Evolutionary conservation across 2,797 vertebrate genomes (phyloP), one percentile per base, ranked within the genome.

Genomic region (Paratrypauchen microcephalus): DNA sequence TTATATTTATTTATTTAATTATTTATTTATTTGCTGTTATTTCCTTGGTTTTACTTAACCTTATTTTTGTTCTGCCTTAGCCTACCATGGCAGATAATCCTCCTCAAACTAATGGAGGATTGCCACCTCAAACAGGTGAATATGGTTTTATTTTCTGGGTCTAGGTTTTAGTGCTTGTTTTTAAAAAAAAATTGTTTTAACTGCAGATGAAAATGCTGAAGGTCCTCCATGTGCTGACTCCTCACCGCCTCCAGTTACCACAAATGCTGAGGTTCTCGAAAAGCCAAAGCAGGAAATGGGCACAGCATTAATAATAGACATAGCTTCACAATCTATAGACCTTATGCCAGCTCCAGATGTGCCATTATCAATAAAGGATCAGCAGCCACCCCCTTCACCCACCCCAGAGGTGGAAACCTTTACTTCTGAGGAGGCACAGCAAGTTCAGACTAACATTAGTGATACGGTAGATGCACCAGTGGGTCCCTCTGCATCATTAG

Each of bases 51-150:
- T 62, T 45, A 15, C 23, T 45, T 45, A 48, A 5, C 0, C 61
- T 65, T 48, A 18, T 41, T 24, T 2, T 39, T 6, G 15, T 15
- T 30, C 74, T 5, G 69, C 63, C 52, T 3, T 52, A 94, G 93
- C 77, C 84, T 62, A 76, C 82, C 74, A 64, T 66, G 57, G 71
- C 73, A 13, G 97, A 96, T 86, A 89, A 92, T 89, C 89, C 93
- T 74, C 91, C 93, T 72, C 96, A 97, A 81, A 95, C 95, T 54
- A 99, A 98, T 0, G 97, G 97, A 81, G 97, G 64, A 72, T n/a
- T 89, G 65, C 75, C 73, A 67, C 92, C 95, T 21, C 92, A 91
- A 87, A 93, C 92, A 79, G 97, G 96, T 96, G 79, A 81, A 88
- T 70, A 21, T 0, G 16, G 26, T 52, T 28, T n/a, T 39, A 39